phyloP scores from a whole-genome alignment of 2,797 vertebrate species.

The Muraenolepis orangiensis region DNA sequence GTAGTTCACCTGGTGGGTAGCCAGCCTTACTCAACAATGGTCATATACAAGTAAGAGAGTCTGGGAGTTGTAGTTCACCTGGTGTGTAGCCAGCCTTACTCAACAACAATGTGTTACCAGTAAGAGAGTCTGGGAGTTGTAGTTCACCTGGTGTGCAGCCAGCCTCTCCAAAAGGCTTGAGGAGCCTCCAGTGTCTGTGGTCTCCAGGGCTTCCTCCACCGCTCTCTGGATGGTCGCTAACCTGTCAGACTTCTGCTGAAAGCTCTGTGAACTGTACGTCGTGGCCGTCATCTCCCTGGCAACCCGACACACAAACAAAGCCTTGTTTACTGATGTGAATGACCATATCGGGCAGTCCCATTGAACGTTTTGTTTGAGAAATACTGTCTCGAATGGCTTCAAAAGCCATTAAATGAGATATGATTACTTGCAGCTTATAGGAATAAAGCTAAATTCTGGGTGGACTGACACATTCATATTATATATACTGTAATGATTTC shows the following conservation, averaged over 20 bases:
- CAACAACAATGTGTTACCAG: background rate
- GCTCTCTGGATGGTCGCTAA: slow-evolving; percentile 75
- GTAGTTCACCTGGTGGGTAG: background rate
- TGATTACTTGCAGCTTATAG: background rate
- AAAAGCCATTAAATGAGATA: background rate
- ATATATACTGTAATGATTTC: no score
- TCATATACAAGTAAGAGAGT: background rate
- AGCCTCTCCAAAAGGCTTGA: slow-evolving; percentile 74
- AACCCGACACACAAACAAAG: slow-evolving; percentile 5
- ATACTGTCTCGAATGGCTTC: background rate
- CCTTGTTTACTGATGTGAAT: background rate
- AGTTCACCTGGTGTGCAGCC: slow-evolving; percentile 77
- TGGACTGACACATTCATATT: background rate
- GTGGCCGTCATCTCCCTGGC: slow-evolving; percentile 72
- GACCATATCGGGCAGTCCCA: background rate
- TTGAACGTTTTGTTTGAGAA: background rate
- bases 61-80: background rate
- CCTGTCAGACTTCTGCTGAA: slow-evolving; percentile 75
- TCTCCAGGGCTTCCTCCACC: slow-evolving; percentile 56
- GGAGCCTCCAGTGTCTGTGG: slow-evolving; percentile 46
- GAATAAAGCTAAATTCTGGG: background rate
- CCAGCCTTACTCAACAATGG: background rate
- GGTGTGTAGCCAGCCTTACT: background rate
- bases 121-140: background rate
- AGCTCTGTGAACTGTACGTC: slow-evolving; percentile 63